Conservation (phyloP, 92 coral and sea anemone genomes). For the Blastomussa wellsi region DNA sequence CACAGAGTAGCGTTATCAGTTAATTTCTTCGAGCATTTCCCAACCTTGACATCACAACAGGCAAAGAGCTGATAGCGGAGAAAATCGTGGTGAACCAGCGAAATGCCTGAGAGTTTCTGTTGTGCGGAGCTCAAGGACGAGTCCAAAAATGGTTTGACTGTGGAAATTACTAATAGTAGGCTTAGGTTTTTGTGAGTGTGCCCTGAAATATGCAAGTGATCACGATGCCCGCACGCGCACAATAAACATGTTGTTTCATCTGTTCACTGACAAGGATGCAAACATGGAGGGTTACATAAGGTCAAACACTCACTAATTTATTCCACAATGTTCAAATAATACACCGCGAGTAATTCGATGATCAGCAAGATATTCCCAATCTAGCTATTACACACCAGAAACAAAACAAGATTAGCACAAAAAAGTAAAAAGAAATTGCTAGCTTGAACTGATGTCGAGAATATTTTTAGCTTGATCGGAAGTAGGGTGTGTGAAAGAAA, state of each 20-base stretch:
- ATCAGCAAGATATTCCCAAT: background rate
- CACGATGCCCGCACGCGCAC: background rate
- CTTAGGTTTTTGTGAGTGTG: background rate
- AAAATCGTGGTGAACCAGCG: no score
- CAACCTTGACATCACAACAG: no score
- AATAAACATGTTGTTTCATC: background rate
- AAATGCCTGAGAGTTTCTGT: no score
- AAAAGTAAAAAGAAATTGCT: background rate
- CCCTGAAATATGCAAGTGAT: background rate
- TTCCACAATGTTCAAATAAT: no score
- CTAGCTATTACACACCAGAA: background rate
- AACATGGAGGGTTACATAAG: background rate
- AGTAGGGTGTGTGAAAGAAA: conserved; percentile 15
- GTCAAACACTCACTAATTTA: background rate
- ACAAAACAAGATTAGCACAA: background rate
- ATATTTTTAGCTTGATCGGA: conserved; percentile 25
- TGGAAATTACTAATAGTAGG: background rate
- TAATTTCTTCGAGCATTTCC: no score
- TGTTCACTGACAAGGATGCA: no score
- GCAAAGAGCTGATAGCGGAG: no score
- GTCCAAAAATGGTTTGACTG: background rate
- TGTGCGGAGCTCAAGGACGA: background rate
- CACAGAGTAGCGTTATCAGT: no score
- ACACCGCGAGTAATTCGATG: background rate
- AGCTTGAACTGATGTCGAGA: background rate